Evolutionary conservation across 2,113 vertebrate genomes (phyloP).

Genomic region (Hippocampus mohnikei): DNA sequence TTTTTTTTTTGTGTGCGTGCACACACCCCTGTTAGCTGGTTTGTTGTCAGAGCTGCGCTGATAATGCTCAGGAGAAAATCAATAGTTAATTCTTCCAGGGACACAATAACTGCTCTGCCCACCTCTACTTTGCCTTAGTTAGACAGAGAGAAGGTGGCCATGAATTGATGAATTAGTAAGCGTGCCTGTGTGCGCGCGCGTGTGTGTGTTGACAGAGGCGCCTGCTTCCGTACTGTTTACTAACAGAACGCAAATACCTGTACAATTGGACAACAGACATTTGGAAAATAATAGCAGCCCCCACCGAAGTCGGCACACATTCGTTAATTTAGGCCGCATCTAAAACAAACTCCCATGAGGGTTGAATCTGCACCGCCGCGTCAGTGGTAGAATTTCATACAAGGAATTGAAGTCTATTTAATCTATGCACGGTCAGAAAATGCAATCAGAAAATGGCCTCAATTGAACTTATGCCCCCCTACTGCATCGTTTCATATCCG

Average conservation of each 20-base stretch:
- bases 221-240: conserved; percentile 5
- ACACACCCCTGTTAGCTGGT: conserved; percentile 30
- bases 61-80: conserved; percentile 70
- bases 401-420: conserved; percentile 3
- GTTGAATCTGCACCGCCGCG: conserved; percentile 7
- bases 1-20: conserved; percentile 16
- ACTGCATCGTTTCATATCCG: neutral
- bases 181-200: conserved; percentile 27
- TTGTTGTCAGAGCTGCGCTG: conserved; percentile 64
- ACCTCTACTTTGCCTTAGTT: conserved; percentile 42
- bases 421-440: neutral
- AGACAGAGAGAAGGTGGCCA: conserved; percentile 44
- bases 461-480: neutral
- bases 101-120: conserved; percentile 62
- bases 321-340: conserved; percentile 9
- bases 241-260: neutral
- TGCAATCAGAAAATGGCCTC: conserved; percentile 8
- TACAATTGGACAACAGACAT: conserved; percentile 14
- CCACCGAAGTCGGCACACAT: conserved; percentile 1
- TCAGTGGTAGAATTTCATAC: conserved; percentile 22
- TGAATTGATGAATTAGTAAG: conserved; percentile 62
- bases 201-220: conserved; percentile 26
- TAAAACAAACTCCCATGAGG: neutral
- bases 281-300: neutral
- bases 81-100: conserved; percentile 72